phyloP scores from a whole-genome alignment of 2,797 vertebrate species.

The Spondyliosoma cantharus region DNA sequence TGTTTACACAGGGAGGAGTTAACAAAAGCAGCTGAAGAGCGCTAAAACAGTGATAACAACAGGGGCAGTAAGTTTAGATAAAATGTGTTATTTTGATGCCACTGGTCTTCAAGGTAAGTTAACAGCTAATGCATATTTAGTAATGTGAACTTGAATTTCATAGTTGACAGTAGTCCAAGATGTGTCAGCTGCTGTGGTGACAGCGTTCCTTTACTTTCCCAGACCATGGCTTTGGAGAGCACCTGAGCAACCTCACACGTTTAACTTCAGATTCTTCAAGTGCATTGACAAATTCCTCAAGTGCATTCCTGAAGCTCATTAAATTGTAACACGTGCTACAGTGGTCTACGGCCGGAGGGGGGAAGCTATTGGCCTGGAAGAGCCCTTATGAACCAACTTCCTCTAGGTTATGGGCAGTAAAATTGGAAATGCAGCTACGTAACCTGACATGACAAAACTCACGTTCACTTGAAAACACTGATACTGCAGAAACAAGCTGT shows the following conservation, averaged over 20 bases:
- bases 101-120: background rate
- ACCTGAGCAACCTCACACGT: conserved; percentile 2
- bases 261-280: conserved; percentile 36
- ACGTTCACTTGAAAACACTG: conserved; percentile 9
- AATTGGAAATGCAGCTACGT: background rate
- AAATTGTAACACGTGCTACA: conserved; percentile 21
- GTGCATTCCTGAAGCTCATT: conserved; percentile 48
- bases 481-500: conserved; percentile 4
- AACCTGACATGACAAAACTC: conserved; percentile 2
- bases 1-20: conserved; percentile 41
- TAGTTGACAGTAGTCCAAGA: background rate
- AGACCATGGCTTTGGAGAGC: background rate
- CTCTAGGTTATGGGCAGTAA: conserved; percentile 9
- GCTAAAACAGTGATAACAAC: conserved; percentile 3
- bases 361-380: background rate
- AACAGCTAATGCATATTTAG: background rate
- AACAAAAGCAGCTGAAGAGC: conserved; percentile 14
- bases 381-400: conserved; percentile 34
- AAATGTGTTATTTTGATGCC: conserved; percentile 1
- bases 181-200: background rate
- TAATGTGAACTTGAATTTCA: background rate
- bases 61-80: background rate
- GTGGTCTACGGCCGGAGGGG: background rate
- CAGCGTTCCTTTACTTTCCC: background rate
- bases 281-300: conserved; percentile 52